A percentile compares a stretch with the other conserved stretches of the same genome.
Evolutionary conservation across 2,113 vertebrate genomes (phyloP).

Genomic region (Macquaria ambigua): DNA sequence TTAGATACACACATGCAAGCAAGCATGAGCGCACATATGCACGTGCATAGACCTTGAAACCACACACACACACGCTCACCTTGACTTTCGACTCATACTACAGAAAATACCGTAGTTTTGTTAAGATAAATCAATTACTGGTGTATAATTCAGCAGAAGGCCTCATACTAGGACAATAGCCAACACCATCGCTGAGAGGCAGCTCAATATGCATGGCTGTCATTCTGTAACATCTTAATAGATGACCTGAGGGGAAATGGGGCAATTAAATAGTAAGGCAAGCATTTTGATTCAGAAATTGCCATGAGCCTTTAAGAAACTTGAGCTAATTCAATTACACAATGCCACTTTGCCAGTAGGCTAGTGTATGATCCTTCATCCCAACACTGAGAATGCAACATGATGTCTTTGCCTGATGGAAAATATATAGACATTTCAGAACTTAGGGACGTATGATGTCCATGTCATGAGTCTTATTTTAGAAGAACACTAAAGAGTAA

Average conservation of each 20-base stretch:
- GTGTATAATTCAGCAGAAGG: constrained; percentile 5
- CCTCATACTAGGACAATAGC: neutral
- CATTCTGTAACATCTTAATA: constrained; percentile 50
- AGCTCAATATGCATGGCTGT: constrained; percentile 36
- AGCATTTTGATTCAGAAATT: constrained; percentile 42
- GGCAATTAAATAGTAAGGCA: constrained; percentile 46
- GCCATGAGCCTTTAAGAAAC: constrained; percentile 44
- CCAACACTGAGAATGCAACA: neutral
- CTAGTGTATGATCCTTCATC: constrained; percentile 22
- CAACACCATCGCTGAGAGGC: constrained; percentile 19
- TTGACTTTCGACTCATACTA: constrained; percentile 16
- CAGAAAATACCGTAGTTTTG: constrained; percentile 6
- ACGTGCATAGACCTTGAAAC: constrained; percentile 13
- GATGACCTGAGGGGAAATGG: constrained; percentile 26
- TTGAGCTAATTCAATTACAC: constrained; percentile 52
- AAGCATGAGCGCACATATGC: constrained; percentile 6
- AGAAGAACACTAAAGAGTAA: neutral
- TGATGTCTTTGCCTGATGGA: neutral
- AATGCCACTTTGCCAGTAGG: constrained; percentile 35
- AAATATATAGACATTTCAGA: constrained; percentile 7
- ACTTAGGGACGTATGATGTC: neutral
- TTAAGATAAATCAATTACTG: neutral
- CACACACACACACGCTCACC: constrained; percentile 2
- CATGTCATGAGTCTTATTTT: neutral
- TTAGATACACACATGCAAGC: constrained; percentile 28